A percentile compares a stretch with the other conserved stretches of the same genome.
phyloP scores from a whole-genome alignment of 2,113 vertebrate species.

The Phylloscopus trochilus region DNA sequence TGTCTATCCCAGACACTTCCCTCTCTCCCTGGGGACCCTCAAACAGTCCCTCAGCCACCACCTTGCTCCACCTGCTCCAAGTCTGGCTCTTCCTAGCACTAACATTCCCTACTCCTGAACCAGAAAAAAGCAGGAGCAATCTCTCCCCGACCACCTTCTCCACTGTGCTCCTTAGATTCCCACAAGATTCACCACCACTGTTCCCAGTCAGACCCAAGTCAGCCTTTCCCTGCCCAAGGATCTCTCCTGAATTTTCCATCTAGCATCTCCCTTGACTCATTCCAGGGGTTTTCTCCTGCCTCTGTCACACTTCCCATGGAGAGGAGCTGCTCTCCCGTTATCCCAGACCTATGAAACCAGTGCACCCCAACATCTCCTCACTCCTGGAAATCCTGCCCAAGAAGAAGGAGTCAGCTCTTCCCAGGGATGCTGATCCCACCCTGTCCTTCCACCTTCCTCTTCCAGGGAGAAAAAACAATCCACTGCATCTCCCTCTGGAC shows the following conservation, averaged over 20 bases:
- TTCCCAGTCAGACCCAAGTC: background rate
- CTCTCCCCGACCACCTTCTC: background rate
- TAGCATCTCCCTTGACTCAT: background rate
- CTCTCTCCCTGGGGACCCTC: too few species aligned
- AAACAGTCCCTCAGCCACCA: background rate
- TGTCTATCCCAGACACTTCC: background rate
- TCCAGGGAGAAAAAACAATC: background rate
- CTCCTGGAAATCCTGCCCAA: background rate
- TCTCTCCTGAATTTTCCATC: background rate
- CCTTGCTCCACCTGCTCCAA: background rate
- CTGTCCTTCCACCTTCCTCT: background rate
- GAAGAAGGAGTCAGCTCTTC: background rate
- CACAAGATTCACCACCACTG: background rate
- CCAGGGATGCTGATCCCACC: background rate
- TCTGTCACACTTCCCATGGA: accelerated
- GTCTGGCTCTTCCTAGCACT: background rate
- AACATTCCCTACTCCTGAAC: background rate
- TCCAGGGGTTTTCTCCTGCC: background rate
- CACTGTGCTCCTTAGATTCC: accelerated
- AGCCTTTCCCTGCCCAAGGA: background rate
- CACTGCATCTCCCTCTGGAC: accelerated
- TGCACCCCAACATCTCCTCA: accelerated
- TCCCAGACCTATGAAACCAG: accelerated
- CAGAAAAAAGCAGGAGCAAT: background rate
- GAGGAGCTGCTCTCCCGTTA: background rate